Conservation (phyloP, 1,140 invertebrate species). For the Temnothorax longispinosus region DNA sequence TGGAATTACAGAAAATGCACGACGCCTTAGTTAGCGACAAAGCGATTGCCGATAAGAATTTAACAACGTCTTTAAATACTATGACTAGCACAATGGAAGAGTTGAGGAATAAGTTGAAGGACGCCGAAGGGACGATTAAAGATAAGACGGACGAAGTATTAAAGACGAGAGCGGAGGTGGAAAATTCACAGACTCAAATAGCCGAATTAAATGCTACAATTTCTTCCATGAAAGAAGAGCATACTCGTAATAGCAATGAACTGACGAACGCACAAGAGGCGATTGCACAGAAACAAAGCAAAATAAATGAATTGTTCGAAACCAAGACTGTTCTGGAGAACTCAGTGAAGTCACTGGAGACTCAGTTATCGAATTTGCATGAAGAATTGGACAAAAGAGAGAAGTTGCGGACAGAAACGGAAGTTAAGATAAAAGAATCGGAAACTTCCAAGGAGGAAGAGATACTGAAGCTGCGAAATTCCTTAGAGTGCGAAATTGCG, state of each 20-base stretch:
- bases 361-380: constrained; percentile 67
- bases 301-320: constrained; percentile 65
- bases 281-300: constrained; percentile 70
- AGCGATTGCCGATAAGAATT: constrained; percentile 68
- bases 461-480: constrained; percentile 61
- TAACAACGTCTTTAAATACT: constrained; percentile 56
- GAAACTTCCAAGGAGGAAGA: constrained; percentile 63
- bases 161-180: constrained; percentile 48
- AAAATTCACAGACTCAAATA: constrained; percentile 69
- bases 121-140: constrained; percentile 41
- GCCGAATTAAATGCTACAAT: constrained; percentile 46
- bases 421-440: constrained; percentile 54
- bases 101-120: constrained; percentile 68
- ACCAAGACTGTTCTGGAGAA: constrained; percentile 74
- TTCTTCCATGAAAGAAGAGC: constrained; percentile 56
- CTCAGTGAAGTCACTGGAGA: constrained; percentile 69
- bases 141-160: constrained; percentile 64
- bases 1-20: constrained; percentile 76
- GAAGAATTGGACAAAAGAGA: constrained; percentile 64
- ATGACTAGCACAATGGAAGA: constrained; percentile 64
- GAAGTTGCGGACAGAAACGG: constrained; percentile 45
- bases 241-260: constrained; percentile 53
- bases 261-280: constrained; percentile 69
- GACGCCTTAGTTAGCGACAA: constrained; percentile 65
- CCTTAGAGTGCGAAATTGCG: constrained; percentile 66